Evolutionary conservation across 2,888 invertebrate genomes (phyloP), one percentile per base, ranked within the genome.

Genomic region (Agrypnus murinus): DNA sequence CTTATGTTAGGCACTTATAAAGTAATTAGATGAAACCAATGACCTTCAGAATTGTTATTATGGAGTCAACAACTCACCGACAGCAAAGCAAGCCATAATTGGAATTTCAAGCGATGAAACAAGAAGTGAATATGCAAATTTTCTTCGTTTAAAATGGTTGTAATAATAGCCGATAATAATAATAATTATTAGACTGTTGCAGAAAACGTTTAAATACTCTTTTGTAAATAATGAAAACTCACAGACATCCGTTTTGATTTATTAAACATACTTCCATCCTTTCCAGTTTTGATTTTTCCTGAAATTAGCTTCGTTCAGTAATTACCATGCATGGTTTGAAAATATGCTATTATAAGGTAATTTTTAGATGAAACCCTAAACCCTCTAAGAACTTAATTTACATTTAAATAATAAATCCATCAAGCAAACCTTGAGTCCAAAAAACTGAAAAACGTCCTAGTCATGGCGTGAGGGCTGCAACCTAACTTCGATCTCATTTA

Each of bases 401-500:
- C 55, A 58, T 58, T 65, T 65, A 60, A 70, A 70, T 60, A 36
- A 40, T 57, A 48, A 71, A 71, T 64, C 65, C 36, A 57, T 62
- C 48, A 57, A 46, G 46, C 25, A 45, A 53, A 14, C 43, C 32
- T 14, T 34, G 50, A 12, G 15, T 36, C 15, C 12, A 46, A 66
- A 25, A 65, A 59, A 50, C 60, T 17, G 32, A 50, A 48, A 66
- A 69, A 66, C 31, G 6, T 64, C 38, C 64, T 50, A 64, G 73
- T 73, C 73, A 73, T 70, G 70, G 73, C 71, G 63, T 17, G 50
- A 53, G 57, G 62, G 62, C 57, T 55, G 65, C 45, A 65, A 66
- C 66, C 31, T 63, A 65, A 64, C 64, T 60, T 67, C 67, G 53
- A 65, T 65, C 67, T 70, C 67, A 73, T 73, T 73, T 73, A 70